Evolutionary conservation across 92 coral and sea anemone species (phyloP).

Genomic region (Siderastrea radians): DNA sequence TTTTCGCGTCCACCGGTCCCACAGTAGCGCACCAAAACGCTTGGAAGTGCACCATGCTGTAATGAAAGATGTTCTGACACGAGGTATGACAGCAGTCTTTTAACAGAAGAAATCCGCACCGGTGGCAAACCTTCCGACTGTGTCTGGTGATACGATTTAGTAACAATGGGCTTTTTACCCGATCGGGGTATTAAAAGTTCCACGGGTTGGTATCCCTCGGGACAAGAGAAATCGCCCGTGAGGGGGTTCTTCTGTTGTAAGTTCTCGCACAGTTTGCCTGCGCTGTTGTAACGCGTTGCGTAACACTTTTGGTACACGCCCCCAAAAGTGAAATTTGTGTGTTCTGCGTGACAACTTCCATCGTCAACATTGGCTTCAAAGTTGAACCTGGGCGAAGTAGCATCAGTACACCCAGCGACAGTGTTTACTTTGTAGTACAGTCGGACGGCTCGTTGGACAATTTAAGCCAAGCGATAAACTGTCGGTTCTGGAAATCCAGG

Average conservation of each 20-base stretch:
- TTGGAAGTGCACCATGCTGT: slow-evolving; percentile 75
- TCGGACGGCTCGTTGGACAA: slow-evolving; percentile 78
- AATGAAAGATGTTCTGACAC: slow-evolving; percentile 71
- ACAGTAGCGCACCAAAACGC: slow-evolving; percentile 92
- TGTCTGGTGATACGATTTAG: slow-evolving; percentile 77
- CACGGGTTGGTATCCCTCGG: slow-evolving; percentile 65
- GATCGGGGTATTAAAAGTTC: slow-evolving; percentile 49
- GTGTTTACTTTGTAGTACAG: slow-evolving; percentile 87
- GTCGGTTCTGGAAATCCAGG: slow-evolving; percentile 84
- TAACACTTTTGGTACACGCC: slow-evolving; percentile 79
- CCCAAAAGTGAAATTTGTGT: slow-evolving; percentile 87
- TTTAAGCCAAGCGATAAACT: slow-evolving; percentile 64
- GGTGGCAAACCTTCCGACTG: slow-evolving; percentile 58
- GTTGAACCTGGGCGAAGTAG: slow-evolving; percentile 80
- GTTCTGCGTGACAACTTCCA: slow-evolving; percentile 70
- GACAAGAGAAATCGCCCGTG: slow-evolving; percentile 74
- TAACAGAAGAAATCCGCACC: slow-evolving; percentile 77
- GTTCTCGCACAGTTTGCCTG: slow-evolving; percentile 70
- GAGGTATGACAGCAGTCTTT: slow-evolving; percentile 60
- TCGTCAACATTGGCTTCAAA: slow-evolving; percentile 86
- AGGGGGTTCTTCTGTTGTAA: slow-evolving; percentile 77
- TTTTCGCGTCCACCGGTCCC: slow-evolving; percentile 31
- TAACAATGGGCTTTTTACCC: slow-evolving; percentile 50
- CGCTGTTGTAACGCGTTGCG: slow-evolving; percentile 31
- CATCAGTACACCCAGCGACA: slow-evolving; percentile 84